Conservation (phyloP, 2,888 invertebrate genomes). For the Agrotis ipsilon region DNA sequence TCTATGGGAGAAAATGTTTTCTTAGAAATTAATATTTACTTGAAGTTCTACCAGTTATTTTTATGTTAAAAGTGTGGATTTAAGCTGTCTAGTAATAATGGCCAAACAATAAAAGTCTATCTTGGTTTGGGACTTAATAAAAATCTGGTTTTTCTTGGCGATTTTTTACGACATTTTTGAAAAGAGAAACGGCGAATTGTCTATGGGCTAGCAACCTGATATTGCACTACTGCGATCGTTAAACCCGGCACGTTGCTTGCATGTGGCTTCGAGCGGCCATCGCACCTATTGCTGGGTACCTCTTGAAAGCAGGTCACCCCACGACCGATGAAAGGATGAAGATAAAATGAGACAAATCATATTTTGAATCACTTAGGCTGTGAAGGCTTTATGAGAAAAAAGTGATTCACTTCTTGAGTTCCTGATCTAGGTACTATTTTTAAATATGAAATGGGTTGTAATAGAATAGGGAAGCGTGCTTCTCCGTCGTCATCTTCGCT, state of each 20-base stretch:
- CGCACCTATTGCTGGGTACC: constrained; percentile 27
- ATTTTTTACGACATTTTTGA: constrained; percentile 25
- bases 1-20: constrained; percentile 57
- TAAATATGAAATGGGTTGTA: background rate
- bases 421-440: too few relatives aligned
- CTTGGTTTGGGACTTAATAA: constrained; percentile 15
- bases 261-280: constrained; percentile 41
- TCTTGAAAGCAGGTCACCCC: constrained; percentile 48
- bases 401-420: too few relatives aligned
- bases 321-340: constrained; percentile 19
- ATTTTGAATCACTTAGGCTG: background rate
- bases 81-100: constrained; percentile 26
- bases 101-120: constrained; percentile 2
- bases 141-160: constrained; percentile 13
- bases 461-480: too few relatives aligned
- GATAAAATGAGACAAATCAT: constrained; percentile 16
- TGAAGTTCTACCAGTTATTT: constrained; percentile 19
- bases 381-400: background rate
- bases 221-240: constrained; percentile 43
- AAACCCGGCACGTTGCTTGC: constrained; percentile 33
- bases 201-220: constrained; percentile 33
- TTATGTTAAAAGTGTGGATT: constrained; percentile 26
- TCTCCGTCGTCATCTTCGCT: too few relatives aligned
- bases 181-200: constrained; percentile 38
- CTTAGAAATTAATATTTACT: constrained; percentile 51